Evolutionary conservation across 2,888 invertebrate genomes (phyloP).

Genomic region (Drosophila gaucha): DNA sequence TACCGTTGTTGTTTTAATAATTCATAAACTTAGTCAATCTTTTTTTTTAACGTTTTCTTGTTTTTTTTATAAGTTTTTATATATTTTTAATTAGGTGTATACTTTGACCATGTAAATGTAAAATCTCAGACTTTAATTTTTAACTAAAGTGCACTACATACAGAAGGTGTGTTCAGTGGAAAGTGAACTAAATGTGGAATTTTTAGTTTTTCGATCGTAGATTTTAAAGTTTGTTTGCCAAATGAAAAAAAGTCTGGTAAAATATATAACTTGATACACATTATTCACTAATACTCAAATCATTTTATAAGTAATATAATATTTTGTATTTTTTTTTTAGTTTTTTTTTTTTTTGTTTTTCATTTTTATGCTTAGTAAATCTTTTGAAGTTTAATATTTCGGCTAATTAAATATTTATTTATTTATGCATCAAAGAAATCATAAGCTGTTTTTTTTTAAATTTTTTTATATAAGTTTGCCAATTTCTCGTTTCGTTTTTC

Average conservation of each 20-base stretch:
- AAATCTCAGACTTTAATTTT: slow-evolving; percentile 82
- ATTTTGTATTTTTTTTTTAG: slow-evolving; percentile 48
- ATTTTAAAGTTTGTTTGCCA: slow-evolving; percentile 15
- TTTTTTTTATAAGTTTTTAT: slow-evolving; percentile 19
- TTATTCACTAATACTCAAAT: slow-evolving; percentile 61
- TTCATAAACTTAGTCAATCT: slow-evolving; percentile 67
- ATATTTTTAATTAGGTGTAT: slow-evolving; percentile 63
- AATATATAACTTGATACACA: slow-evolving; percentile 25
- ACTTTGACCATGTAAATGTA: slow-evolving; percentile 74
- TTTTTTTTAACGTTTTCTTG: slow-evolving; percentile 26
- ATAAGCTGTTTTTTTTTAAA: slow-evolving; percentile 49
- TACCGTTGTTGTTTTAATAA: slow-evolving; percentile 48
- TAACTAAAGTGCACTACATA: slow-evolving; percentile 80
- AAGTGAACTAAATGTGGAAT: slow-evolving; percentile 46
- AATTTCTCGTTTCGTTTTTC: neutral
- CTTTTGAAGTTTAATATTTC: slow-evolving; percentile 78
- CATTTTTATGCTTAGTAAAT: slow-evolving; percentile 54
- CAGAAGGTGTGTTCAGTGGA: slow-evolving; percentile 55
- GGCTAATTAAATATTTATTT: slow-evolving; percentile 74
- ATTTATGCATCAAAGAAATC: slow-evolving; percentile 62
- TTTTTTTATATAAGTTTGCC: slow-evolving; percentile 17
- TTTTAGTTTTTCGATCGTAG: slow-evolving; percentile 15
- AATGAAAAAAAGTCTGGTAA: slow-evolving; percentile 50
- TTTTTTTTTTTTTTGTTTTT: slow-evolving; percentile 29
- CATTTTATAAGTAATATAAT: slow-evolving; percentile 62